These are phyloP conservation scores for Samia ricini DNA, from an alignment of 1,140 invertebrate genomes.

Conservation along the genomic window DNA sequence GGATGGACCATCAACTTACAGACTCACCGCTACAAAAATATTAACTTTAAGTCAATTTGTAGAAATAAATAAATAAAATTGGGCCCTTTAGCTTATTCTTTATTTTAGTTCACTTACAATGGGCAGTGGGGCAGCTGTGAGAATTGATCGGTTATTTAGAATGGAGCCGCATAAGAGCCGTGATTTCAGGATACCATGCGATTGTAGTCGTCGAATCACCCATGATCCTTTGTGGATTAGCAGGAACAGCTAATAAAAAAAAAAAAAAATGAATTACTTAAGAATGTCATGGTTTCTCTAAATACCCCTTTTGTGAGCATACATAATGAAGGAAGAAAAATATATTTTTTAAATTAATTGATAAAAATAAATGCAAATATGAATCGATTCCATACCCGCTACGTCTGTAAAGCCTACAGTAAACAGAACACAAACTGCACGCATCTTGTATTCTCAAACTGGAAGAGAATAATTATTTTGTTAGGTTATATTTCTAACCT, in stretches of 20 bases:
- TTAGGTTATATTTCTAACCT: no score
- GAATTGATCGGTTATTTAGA: conserved; percentile 38
- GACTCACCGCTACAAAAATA: no score
- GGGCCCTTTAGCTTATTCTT: no score
- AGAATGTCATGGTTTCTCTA: neutral
- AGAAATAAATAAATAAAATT: no score
- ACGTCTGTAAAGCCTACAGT: conserved; percentile 12
- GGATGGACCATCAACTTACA: no score
- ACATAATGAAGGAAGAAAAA: no score
- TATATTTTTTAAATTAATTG: no score
- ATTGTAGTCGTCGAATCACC: conserved; percentile 36
- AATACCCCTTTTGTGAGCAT: no score
- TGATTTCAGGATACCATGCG: conserved; percentile 27
- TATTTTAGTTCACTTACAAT: conserved; percentile 29
- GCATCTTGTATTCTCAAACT: conserved; percentile 10
- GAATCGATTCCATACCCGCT: conserved; percentile 12
- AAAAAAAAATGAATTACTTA: no score
- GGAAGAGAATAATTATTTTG: neutral
- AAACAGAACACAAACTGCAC: conserved; percentile 8
- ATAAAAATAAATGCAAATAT: neutral
- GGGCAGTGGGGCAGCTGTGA: conserved; percentile 51
- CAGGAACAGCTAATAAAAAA: no score
- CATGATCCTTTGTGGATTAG: conserved; percentile 34
- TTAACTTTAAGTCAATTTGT: no score
- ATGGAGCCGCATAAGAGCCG: conserved; percentile 36